Evolutionary conservation across 2,113 vertebrate genomes (phyloP).

Genomic region (Leiothrix lutea): DNA sequence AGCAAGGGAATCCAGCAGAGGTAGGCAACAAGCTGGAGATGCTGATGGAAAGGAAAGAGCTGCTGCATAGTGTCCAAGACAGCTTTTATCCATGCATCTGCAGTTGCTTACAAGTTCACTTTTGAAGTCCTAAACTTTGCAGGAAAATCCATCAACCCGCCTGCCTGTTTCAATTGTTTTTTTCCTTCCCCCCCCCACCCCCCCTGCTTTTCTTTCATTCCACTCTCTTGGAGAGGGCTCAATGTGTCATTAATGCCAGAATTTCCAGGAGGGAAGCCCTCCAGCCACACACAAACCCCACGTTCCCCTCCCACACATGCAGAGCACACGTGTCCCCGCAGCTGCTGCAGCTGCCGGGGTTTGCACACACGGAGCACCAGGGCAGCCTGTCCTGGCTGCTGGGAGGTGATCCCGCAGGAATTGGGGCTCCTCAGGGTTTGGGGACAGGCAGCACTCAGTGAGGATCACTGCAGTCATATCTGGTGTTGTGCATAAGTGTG

Average conservation of each 20-base stretch:
- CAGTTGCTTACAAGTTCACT: constrained; percentile 25
- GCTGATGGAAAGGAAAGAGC: neutral
- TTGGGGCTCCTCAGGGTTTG: rapidly evolving
- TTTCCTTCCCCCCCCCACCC: too few species aligned
- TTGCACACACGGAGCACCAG: neutral
- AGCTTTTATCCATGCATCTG: neutral
- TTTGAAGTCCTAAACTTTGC: constrained; percentile 30
- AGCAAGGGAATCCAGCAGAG: constrained; percentile 26
- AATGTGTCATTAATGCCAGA: neutral
- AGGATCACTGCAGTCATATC: rapidly evolving
- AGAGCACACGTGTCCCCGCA: neutral
- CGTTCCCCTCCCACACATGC: neutral
- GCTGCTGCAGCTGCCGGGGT: constrained; percentile 37
- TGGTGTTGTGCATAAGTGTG: rapidly evolving
- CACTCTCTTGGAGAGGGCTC: neutral
- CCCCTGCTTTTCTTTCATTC: neutral
- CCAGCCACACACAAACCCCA: neutral
- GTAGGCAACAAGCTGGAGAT: constrained; percentile 29
- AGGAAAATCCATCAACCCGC: neutral
- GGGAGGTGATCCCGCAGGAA: neutral
- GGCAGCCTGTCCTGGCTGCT: neutral
- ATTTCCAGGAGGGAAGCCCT: neutral
- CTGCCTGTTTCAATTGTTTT: neutral
- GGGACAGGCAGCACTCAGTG: neutral
- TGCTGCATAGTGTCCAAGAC: constrained; percentile 15